Evolutionary conservation across 53 echinoderm and acorn worm species (phyloP).

Genomic region (Zoroaster sp.): DNA sequence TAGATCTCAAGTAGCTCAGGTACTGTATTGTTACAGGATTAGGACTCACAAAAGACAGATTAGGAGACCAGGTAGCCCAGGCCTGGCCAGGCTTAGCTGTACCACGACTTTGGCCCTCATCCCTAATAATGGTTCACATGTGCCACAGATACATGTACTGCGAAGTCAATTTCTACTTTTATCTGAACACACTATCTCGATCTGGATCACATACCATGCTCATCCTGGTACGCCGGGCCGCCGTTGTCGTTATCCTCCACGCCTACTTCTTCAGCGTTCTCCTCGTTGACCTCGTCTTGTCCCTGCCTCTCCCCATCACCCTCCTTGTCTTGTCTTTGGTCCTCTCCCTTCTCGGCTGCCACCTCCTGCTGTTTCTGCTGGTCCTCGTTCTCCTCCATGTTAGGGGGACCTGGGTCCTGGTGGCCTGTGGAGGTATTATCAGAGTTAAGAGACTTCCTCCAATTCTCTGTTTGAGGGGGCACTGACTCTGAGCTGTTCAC

Average conservation of each 20-base stretch:
- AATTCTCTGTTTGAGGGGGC: no score
- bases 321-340: neutral
- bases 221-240: neutral
- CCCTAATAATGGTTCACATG: no score
- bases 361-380: neutral
- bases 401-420: conserved; percentile 61
- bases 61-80: no score
- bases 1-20: no score
- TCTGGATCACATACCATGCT: neutral
- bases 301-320: neutral
- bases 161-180: neutral
- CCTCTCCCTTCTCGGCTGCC: neutral
- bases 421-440: no score
- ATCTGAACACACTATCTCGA: no score
- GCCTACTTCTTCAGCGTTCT: neutral
- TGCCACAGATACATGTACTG: neutral
- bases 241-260: conserved; percentile 3
- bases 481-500: no score
- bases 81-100: no score
- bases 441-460: no score
- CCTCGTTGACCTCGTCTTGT: neutral
- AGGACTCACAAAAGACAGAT: no score
- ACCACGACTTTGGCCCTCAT: no score
- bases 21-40: no score
- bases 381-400: conserved; percentile 55